phyloP scores from a whole-genome alignment of 2,797 vertebrate genomes.

The Malurus leucopterus region DNA sequence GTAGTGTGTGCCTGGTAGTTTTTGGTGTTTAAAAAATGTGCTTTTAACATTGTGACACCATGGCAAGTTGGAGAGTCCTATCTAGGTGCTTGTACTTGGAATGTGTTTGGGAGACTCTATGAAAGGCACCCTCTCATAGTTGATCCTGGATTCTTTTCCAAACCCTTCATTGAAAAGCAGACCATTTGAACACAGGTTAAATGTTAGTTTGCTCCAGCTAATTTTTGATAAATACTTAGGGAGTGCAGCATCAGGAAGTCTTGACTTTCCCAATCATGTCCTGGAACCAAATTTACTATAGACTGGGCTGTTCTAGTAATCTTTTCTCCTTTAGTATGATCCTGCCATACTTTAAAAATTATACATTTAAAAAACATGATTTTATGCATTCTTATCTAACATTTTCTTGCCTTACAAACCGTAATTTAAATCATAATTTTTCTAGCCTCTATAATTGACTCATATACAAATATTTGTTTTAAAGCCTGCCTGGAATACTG shows the following conservation, averaged over 20 bases:
- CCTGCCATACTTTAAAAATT: not conserved
- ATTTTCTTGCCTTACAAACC: constrained; percentile 30
- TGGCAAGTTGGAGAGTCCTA: fast-evolving
- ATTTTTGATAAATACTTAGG: not conserved
- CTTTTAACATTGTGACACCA: not conserved
- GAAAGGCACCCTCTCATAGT: not conserved
- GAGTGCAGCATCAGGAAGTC: not conserved
- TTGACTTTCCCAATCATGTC: not conserved
- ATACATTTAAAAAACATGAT: not conserved
- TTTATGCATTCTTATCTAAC: constrained; percentile 18
- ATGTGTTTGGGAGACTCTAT: fast-evolving
- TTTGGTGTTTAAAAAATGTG: not conserved
- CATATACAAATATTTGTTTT: constrained; percentile 74
- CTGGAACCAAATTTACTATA: not conserved
- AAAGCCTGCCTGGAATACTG: constrained; percentile 80
- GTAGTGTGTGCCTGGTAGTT: not conserved
- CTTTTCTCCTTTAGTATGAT: not conserved
- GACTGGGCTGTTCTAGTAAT: not conserved
- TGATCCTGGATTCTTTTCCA: not conserved
- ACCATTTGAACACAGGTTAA: not conserved
- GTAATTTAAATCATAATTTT: constrained; percentile 49
- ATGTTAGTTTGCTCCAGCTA: not conserved
- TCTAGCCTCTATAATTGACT: constrained; percentile 66
- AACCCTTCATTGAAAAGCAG: not conserved
- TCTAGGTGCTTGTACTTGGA: not conserved